These are phyloP conservation scores for Drosophila buzzatii DNA, from an alignment of 2,888 invertebrate genomes.

Conservation along the genomic window DNA sequence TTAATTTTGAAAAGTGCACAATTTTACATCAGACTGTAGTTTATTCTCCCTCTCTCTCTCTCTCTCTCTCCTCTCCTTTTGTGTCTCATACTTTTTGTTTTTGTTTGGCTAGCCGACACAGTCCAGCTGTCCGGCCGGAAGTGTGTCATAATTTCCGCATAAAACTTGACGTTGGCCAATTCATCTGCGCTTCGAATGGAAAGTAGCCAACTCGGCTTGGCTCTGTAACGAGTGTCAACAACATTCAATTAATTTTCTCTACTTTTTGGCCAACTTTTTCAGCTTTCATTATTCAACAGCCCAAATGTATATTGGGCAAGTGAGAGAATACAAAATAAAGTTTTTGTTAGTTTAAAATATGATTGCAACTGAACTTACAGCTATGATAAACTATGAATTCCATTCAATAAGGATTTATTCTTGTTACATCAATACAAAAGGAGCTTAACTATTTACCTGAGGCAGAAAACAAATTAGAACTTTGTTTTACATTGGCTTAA, in stretches of 20 bases:
- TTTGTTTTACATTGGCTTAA: neutral
- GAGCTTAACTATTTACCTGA: too few species aligned
- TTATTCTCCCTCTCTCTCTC: neutral
- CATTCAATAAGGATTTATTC: neutral
- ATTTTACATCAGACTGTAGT: constrained; percentile 60
- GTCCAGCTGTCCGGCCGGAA: constrained; percentile 53
- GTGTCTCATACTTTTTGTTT: constrained; percentile 3
- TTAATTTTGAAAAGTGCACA: constrained; percentile 76
- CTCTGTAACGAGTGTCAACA: constrained; percentile 62
- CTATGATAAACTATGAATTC: neutral
- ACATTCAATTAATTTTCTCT: constrained; percentile 72
- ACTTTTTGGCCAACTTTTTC: constrained; percentile 47
- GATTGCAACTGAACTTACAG: neutral
- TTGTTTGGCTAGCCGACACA: constrained; percentile 19
- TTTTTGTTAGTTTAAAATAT: neutral
- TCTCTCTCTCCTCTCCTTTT: neutral
- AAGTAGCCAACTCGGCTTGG: constrained; percentile 21
- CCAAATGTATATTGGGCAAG: constrained; percentile 54
- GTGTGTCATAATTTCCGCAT: constrained; percentile 72
- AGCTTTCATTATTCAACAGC: constrained; percentile 28
- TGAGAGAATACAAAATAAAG: neutral
- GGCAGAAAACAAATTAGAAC: too few species aligned
- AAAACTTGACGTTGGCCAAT: constrained; percentile 68
- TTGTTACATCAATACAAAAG: too few species aligned
- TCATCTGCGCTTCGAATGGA: constrained; percentile 71